Evolutionary conservation across 2,888 invertebrate species (phyloP).

Genomic region (Chesias legatella): DNA sequence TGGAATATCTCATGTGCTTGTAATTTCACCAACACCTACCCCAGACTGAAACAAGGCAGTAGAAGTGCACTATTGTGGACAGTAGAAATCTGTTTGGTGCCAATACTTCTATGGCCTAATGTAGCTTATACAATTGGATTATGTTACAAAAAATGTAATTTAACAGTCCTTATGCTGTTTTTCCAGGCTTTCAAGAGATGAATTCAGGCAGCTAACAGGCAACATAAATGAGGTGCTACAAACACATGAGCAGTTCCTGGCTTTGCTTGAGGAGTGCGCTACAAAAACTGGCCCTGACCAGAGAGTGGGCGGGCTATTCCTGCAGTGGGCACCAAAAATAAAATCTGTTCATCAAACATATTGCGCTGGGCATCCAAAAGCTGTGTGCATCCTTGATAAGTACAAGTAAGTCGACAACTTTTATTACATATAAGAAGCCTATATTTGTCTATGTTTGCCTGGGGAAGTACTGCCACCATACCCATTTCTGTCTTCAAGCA

Average conservation of each 20-base stretch:
- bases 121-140: too few relatives aligned
- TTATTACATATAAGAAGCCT: too few relatives aligned
- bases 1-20: too few relatives aligned
- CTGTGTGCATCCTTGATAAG: slow-evolving; percentile 95
- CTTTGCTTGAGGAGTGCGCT: slow-evolving; percentile 89
- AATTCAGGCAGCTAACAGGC: slow-evolving; percentile 92
- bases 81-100: too few relatives aligned
- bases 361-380: slow-evolving; percentile 96
- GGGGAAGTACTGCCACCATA: too few relatives aligned
- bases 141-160: too few relatives aligned
- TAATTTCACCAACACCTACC: too few relatives aligned
- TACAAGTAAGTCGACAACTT: slow-evolving; percentile 85
- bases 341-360: slow-evolving; percentile 93
- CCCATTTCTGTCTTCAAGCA: too few relatives aligned
- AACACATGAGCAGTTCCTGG: slow-evolving; percentile 90
- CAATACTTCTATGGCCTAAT: too few relatives aligned
- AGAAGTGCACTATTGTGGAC: too few relatives aligned
- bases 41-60: too few relatives aligned
- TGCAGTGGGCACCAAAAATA: slow-evolving; percentile 90
- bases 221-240: slow-evolving; percentile 94
- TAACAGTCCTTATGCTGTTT: not conserved
- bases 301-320: slow-evolving; percentile 93
- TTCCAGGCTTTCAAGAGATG: slow-evolving; percentile 89
- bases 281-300: slow-evolving; percentile 86
- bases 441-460: too few relatives aligned